These are phyloP conservation scores for Glaucomys volans DNA, from an alignment of 2,113 vertebrate species.

Conservation along the genomic window DNA sequence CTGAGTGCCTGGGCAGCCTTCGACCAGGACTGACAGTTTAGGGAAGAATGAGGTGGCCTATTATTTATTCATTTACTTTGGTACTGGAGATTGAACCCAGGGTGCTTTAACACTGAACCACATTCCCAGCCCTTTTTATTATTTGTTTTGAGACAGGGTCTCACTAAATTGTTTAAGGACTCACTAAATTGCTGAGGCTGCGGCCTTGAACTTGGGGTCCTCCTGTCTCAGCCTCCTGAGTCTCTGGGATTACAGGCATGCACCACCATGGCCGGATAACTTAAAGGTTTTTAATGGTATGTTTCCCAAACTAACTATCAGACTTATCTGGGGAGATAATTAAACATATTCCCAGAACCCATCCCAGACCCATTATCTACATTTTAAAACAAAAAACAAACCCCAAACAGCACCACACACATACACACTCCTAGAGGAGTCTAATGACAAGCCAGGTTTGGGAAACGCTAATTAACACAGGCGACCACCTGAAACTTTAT, in stretches of 20 bases:
- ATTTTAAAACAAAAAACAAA: not conserved
- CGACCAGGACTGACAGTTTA: not conserved
- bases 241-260: not conserved
- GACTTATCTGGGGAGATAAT: not conserved
- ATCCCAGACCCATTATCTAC: not conserved
- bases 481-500: not conserved
- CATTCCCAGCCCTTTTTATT: not conserved
- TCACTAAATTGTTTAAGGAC: not conserved
- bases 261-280: not conserved
- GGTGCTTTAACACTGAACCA: not conserved
- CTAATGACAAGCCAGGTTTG: not conserved
- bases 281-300: not conserved
- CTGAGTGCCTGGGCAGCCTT: not conserved
- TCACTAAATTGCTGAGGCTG: not conserved
- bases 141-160: too few species aligned
- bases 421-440: not conserved
- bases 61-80: not conserved
- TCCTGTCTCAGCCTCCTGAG: not conserved
- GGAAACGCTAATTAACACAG: not conserved
- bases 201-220: not conserved
- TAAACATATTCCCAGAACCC: not conserved
- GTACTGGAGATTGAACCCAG: not conserved
- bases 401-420: not conserved
- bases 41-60: not conserved
- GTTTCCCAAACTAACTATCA: not conserved